Evolutionary conservation across 2,113 vertebrate species (phyloP).

Genomic region (Accipiter virgatus): DNA sequence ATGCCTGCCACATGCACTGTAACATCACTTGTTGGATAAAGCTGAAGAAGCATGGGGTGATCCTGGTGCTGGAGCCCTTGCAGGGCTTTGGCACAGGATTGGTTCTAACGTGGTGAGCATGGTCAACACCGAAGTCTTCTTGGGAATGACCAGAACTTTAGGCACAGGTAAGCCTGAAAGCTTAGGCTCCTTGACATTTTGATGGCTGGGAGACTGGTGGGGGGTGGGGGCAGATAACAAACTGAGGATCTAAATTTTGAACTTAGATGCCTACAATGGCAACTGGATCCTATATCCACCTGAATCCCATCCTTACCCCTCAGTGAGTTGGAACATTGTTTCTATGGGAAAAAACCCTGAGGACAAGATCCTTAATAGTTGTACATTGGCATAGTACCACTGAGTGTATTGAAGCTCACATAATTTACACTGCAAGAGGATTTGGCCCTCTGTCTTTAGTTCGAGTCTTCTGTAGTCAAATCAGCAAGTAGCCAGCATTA

Average conservation of each 20-base stretch:
- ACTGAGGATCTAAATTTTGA: background rate
- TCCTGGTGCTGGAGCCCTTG: background rate
- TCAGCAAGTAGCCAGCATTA: background rate
- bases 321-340: background rate
- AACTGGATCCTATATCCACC: background rate
- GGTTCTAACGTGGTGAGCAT: background rate
- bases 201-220: background rate
- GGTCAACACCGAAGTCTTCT: background rate
- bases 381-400: background rate
- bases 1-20: fast-evolving
- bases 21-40: background rate
- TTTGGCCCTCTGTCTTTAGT: background rate
- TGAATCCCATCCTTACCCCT: background rate
- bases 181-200: background rate
- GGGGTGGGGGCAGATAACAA: no score
- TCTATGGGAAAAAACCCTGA: background rate
- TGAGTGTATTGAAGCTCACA: background rate
- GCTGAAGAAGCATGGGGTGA: background rate
- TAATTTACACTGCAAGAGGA: background rate
- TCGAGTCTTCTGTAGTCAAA: background rate
- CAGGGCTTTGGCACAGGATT: background rate
- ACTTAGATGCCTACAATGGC: background rate
- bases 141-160: background rate
- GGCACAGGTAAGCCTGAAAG: background rate
- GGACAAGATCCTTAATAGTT: background rate